These are phyloP conservation scores for Cercopithecus hamlyni DNA, from an alignment of 2,797 vertebrate genomes.

Conservation along the genomic window DNA sequence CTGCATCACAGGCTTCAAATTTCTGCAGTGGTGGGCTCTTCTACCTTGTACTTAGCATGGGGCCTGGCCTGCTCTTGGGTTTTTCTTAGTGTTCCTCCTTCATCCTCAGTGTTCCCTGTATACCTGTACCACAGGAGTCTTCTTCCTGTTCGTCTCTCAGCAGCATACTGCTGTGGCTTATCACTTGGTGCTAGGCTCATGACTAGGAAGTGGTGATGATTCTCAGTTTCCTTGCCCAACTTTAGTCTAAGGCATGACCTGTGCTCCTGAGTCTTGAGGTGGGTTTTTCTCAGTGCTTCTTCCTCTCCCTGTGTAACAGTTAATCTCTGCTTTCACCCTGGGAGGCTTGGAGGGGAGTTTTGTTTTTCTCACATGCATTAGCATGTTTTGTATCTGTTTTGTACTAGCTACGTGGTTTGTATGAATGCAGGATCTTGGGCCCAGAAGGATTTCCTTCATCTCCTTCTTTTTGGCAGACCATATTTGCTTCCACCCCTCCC, in stretches of 20 bases:
- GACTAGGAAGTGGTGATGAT: neutral
- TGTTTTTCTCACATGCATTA: neutral
- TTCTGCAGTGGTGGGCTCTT: neutral
- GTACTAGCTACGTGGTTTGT: neutral
- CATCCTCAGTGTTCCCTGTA: neutral
- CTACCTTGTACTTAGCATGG: neutral
- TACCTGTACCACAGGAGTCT: neutral
- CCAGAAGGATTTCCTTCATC: neutral
- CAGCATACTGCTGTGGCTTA: neutral
- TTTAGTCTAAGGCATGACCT: neutral
- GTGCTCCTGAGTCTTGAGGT: neutral
- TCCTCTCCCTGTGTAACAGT: neutral
- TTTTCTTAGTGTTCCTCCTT: neutral
- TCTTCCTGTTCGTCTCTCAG: neutral
- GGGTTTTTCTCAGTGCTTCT: neutral
- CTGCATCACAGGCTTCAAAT: neutral
- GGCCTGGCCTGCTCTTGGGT: neutral
- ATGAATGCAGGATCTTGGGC: neutral
- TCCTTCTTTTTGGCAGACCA: neutral
- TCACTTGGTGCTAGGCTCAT: neutral
- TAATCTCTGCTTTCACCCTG: neutral
- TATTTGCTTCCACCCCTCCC: neutral
- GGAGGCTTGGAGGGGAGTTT: neutral
- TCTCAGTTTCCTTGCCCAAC: neutral
- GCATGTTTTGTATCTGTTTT: neutral